phyloP scores from a whole-genome alignment of 2,888 invertebrate species.

The Prosapia bicincta region DNA sequence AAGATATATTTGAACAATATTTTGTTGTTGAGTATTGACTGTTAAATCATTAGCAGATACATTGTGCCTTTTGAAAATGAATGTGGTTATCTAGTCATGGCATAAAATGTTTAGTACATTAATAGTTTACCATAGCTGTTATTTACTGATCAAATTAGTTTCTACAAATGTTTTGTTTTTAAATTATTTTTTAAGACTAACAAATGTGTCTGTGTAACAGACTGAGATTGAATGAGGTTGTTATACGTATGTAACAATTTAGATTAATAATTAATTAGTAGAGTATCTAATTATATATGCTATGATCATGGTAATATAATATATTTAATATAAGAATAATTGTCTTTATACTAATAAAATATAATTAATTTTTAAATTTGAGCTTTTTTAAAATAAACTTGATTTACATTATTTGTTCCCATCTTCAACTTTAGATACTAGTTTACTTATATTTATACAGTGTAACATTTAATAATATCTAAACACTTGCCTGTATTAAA shows the following conservation, averaged over 20 bases:
- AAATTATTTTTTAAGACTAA: no score
- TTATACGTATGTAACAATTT: no score
- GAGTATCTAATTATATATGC: not conserved
- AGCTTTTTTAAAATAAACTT: slow-evolving; percentile 4
- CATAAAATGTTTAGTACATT: not conserved
- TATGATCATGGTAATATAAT: not conserved
- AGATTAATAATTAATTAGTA: not conserved
- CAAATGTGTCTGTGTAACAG: no score
- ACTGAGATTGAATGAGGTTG: no score
- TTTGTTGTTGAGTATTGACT: not conserved
- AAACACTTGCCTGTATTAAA: no score
- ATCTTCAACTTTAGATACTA: no score
- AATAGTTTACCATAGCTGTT: not conserved
- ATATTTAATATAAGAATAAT: not conserved
- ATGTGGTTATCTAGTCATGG: not conserved
- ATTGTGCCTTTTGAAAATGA: not conserved
- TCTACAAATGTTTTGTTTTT: no score
- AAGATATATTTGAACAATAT: not conserved
- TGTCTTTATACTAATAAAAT: slow-evolving; percentile 5
- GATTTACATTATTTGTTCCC: no score
- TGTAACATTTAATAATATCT: no score
- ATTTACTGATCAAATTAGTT: not conserved
- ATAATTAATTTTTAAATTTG: not conserved
- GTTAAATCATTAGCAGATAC: not conserved
- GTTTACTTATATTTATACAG: no score